phyloP scores from a whole-genome alignment of 2,797 vertebrate species.

The Arvicola amphibius region DNA sequence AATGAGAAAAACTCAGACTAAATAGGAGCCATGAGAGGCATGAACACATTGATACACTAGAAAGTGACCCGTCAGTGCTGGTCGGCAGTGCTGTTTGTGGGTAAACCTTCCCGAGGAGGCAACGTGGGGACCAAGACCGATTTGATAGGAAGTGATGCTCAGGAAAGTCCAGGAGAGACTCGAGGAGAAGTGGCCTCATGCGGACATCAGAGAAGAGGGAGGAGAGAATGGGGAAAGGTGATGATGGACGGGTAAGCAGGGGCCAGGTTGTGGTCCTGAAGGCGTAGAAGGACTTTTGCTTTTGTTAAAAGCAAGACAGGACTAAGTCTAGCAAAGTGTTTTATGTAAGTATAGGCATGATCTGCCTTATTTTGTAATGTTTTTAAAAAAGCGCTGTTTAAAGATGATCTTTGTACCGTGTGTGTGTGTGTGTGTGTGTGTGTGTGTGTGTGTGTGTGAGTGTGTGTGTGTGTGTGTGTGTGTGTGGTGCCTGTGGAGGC shows the following conservation, averaged over 20 bases:
- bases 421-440: too few species aligned
- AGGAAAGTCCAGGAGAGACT: neutral
- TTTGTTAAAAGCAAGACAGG: constrained; percentile 31
- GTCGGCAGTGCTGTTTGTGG: neutral
- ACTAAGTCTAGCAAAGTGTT: neutral
- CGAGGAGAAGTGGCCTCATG: neutral
- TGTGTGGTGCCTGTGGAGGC: too few species aligned
- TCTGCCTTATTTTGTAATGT: constrained; percentile 5
- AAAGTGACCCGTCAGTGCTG: neutral
- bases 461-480: too few species aligned
- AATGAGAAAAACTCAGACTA: neutral
- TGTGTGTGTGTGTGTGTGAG: too few species aligned
- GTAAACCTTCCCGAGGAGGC: neutral
- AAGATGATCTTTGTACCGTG: neutral
- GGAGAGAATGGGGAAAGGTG: neutral
- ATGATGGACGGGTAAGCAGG: neutral
- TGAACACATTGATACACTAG: neutral
- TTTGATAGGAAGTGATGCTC: neutral
- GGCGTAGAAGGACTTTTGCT: neutral
- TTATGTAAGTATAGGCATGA: neutral
- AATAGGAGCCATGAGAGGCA: neutral
- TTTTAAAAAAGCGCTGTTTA: neutral
- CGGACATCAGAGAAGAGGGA: neutral
- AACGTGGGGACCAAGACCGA: neutral
- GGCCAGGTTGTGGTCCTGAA: neutral